A percentile compares a stretch with the other conserved stretches of the same genome.
Evolutionary conservation across 2,113 vertebrate species (phyloP).

Genomic region (Tragulus kanchil): DNA sequence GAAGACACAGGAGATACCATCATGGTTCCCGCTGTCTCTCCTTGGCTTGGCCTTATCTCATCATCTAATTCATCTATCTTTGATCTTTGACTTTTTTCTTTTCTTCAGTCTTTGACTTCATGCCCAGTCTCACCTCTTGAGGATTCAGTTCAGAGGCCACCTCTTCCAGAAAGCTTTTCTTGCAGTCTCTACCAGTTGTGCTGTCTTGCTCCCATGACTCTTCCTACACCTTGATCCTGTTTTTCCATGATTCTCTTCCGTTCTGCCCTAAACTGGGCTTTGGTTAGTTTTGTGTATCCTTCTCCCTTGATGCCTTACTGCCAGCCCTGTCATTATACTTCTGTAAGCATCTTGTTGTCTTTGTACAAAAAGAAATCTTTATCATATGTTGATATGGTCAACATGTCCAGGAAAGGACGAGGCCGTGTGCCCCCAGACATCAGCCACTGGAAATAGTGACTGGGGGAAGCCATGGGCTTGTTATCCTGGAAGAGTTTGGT

Average conservation of each 20-base stretch:
- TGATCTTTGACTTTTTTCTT: too few relatives aligned
- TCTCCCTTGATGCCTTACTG: not conserved
- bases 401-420: conserved; percentile 46
- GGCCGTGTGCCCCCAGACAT: not conserved
- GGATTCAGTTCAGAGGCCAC: not conserved
- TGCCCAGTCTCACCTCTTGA: not conserved
- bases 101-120: not conserved
- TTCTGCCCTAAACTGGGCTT: not conserved
- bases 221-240: not conserved
- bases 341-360: not conserved
- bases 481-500: not conserved
- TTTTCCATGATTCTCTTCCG: not conserved
- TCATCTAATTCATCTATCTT: not conserved
- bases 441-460: not conserved
- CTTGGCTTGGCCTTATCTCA: not conserved
- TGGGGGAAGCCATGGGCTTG: not conserved
- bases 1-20: not conserved
- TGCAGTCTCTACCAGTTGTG: too few relatives aligned
- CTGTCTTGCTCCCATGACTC: not conserved
- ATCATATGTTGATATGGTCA: not conserved
- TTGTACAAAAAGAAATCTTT: not conserved
- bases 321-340: not conserved
- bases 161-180: not conserved
- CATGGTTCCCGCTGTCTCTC: not conserved
- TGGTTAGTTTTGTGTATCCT: not conserved